Evolutionary conservation across 2,888 invertebrate genomes (phyloP).

Genomic region (Dryadula phaetusa): DNA sequence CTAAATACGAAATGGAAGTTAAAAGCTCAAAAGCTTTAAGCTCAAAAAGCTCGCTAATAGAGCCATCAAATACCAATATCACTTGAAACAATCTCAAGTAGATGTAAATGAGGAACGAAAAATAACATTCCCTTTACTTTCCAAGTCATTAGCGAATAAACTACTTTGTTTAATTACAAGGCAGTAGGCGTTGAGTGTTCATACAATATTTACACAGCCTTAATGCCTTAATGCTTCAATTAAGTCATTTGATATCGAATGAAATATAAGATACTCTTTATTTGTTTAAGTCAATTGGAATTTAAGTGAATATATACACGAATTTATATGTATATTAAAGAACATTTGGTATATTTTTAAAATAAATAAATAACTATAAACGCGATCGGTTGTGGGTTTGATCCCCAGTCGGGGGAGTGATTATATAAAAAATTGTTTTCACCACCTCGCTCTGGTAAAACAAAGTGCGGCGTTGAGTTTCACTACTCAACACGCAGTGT

Average conservation of each 20-base stretch:
- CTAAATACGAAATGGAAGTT: no score
- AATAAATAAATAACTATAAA: no score
- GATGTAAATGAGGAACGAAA: slow-evolving; percentile 31
- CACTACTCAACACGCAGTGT: no score
- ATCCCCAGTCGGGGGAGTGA: no score
- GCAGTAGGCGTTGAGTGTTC: slow-evolving; percentile 19
- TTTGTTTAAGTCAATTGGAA: background rate
- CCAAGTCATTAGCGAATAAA: slow-evolving; percentile 26
- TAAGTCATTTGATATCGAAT: slow-evolving; percentile 1
- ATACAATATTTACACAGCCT: slow-evolving; percentile 26
- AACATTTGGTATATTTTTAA: no score
- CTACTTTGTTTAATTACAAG: slow-evolving; percentile 23
- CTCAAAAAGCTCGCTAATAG: slow-evolving; percentile 7
- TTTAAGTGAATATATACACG: background rate
- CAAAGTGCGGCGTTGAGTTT: no score
- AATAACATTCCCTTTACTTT: slow-evolving; percentile 22
- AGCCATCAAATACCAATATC: slow-evolving; percentile 16
- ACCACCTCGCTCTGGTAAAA: no score
- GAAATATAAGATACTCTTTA: slow-evolving; percentile 4
- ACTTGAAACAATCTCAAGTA: slow-evolving; percentile 5
- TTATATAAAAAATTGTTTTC: no score
- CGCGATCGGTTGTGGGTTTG: no score
- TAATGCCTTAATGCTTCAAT: slow-evolving; percentile 15
- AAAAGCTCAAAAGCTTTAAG: no score
- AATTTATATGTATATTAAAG: no score